These are phyloP conservation scores for Acanthosepion pharaonis DNA, from an alignment of 2,888 invertebrate species.

Conservation along the genomic window DNA sequence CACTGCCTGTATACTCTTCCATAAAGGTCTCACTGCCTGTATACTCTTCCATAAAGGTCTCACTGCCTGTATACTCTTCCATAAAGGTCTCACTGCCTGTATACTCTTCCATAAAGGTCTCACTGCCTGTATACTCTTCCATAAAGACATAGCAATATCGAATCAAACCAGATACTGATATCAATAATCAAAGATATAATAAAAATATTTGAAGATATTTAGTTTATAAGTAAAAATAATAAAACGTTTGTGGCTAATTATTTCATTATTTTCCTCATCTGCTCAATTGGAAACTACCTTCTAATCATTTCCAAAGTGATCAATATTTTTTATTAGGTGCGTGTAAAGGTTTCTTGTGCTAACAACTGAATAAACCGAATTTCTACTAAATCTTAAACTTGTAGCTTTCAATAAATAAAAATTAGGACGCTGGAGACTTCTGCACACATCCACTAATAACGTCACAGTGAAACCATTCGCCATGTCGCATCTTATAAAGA, in stretches of 20 bases:
- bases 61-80: too few relatives aligned
- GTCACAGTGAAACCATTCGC: not conserved
- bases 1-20: too few relatives aligned
- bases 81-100: too few relatives aligned
- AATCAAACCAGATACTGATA: not conserved
- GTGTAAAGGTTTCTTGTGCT: too few relatives aligned
- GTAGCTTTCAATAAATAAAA: too few relatives aligned
- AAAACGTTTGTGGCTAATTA: not conserved
- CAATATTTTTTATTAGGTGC: not conserved
- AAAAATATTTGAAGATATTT: not conserved
- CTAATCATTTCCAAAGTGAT: not conserved
- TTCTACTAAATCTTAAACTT: too few relatives aligned
- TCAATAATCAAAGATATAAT: not conserved
- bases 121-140: too few relatives aligned
- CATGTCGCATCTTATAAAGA: not conserved
- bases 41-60: not conserved
- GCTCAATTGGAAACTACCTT: not conserved
- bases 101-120: too few relatives aligned
- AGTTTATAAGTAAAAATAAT: too few relatives aligned
- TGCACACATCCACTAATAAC: not conserved
- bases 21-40: too few relatives aligned
- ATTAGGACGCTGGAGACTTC: too few relatives aligned
- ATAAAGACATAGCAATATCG: not conserved
- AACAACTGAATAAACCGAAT: too few relatives aligned
- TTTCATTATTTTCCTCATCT: not conserved